These are phyloP conservation scores for Eristalis tenax DNA, from an alignment of 2,888 invertebrate genomes.

Conservation along the genomic window DNA sequence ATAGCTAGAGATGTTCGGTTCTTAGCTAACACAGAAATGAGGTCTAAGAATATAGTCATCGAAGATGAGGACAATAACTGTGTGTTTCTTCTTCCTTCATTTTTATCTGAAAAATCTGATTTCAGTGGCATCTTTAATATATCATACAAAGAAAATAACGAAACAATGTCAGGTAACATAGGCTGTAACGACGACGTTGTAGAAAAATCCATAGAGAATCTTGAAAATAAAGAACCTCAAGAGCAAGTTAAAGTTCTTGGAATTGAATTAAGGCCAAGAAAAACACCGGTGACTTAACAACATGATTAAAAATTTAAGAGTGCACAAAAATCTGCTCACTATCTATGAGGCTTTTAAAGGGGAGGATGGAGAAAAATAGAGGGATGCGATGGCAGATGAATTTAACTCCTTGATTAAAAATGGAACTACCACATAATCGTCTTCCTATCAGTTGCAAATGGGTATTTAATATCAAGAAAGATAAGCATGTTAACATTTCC, in stretches of 20 bases:
- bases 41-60: neutral
- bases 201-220: neutral
- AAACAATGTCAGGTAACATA: neutral
- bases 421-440: conserved; percentile 33
- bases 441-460: conserved; percentile 33
- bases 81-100: neutral
- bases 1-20: conserved; percentile 17
- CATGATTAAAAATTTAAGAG: neutral
- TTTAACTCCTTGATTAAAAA: too few species aligned
- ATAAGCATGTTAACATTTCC: conserved; percentile 11
- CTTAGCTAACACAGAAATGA: neutral
- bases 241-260: neutral
- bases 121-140: neutral
- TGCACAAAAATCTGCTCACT: neutral
- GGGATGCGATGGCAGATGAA: conserved; percentile 72
- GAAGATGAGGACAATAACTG: neutral
- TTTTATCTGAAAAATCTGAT: neutral
- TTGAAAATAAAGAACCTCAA: neutral
- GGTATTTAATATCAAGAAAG: conserved; percentile 21
- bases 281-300: neutral
- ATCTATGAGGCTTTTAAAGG: conserved; percentile 12
- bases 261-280: too few species aligned
- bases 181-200: neutral
- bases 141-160: neutral
- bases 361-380: conserved; percentile 30